Conservation (phyloP, 2,888 invertebrate species). For the Lasioglossum marginatum region DNA sequence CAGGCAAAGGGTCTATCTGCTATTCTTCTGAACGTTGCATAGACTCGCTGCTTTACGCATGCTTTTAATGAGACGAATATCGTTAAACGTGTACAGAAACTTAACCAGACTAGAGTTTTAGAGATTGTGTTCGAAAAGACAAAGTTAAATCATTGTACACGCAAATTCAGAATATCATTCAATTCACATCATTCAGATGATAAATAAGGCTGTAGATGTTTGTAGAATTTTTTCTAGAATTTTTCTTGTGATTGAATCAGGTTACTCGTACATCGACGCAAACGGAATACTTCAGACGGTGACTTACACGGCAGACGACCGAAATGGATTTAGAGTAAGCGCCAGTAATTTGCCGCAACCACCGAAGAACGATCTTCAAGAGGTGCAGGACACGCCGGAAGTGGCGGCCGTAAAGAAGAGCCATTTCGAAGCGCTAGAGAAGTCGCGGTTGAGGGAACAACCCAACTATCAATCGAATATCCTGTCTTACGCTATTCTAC, state of each 20-base stretch:
- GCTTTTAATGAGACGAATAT: background rate
- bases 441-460: slow-evolving; percentile 44
- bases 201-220: background rate
- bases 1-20: slow-evolving; percentile 49
- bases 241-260: slow-evolving; percentile 67
- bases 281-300: slow-evolving; percentile 88
- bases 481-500: slow-evolving; percentile 68
- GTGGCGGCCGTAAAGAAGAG: slow-evolving; percentile 84
- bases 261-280: slow-evolving; percentile 89
- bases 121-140: background rate
- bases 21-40: slow-evolving; percentile 31
- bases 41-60: slow-evolving; percentile 4
- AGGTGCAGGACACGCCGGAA: slow-evolving; percentile 85
- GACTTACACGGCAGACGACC: slow-evolving; percentile 87
- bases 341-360: slow-evolving; percentile 86
- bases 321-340: slow-evolving; percentile 88
- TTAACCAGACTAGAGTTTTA: no score
- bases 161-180: no score
- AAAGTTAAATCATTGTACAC: background rate
- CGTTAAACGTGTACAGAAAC: background rate
- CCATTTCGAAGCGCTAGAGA: slow-evolving; percentile 80
- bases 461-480: slow-evolving; percentile 60
- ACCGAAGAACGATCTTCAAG: slow-evolving; percentile 73
- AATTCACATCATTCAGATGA: background rate
- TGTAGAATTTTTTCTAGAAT: background rate